phyloP scores from a whole-genome alignment of 64 coral and sea anemone species.

The Hydrozoanthus tunicans region DNA sequence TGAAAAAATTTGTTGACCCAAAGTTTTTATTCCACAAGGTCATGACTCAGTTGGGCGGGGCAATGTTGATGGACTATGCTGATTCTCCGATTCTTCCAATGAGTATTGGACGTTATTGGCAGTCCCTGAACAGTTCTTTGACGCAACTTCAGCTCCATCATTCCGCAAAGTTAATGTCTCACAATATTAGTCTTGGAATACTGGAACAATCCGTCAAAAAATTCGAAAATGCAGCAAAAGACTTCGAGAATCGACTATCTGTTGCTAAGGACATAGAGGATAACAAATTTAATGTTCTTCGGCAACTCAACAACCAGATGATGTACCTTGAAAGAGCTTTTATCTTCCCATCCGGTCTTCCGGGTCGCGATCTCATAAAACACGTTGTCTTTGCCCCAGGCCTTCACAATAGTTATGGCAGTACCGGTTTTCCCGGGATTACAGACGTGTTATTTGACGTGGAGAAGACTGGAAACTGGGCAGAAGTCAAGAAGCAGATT shows the following conservation, averaged over 20 bases:
- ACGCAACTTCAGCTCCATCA: not conserved
- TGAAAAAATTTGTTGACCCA: constrained; percentile 80
- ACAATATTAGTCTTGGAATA: constrained; percentile 18
- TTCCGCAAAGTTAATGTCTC: not conserved
- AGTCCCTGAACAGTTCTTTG: constrained; percentile 13
- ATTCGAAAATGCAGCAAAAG: constrained; percentile 3
- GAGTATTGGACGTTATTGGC: constrained; percentile 48
- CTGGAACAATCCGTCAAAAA: constrained; percentile 15
- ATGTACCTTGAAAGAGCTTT: constrained; percentile 35
- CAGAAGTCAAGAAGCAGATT: constrained; percentile 73
- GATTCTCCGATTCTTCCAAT: constrained; percentile 70
- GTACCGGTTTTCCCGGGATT: constrained; percentile 75
- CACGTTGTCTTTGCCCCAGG: constrained; percentile 77
- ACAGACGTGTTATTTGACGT: constrained; percentile 73
- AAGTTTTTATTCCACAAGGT: constrained; percentile 73
- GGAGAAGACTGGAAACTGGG: constrained; percentile 80
- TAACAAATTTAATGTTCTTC: not conserved
- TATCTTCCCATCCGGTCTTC: constrained; percentile 11
- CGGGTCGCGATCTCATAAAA: not conserved
- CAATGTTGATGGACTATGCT: constrained; percentile 58
- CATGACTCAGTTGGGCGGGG: constrained; percentile 65
- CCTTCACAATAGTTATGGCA: constrained; percentile 73
- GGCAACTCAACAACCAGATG: constrained; percentile 27
- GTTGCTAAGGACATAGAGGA: not conserved
- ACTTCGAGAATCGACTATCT: constrained; percentile 7